Evolutionary conservation across 2,888 invertebrate species (phyloP).

Genomic region (Aphodius sticticus): DNA sequence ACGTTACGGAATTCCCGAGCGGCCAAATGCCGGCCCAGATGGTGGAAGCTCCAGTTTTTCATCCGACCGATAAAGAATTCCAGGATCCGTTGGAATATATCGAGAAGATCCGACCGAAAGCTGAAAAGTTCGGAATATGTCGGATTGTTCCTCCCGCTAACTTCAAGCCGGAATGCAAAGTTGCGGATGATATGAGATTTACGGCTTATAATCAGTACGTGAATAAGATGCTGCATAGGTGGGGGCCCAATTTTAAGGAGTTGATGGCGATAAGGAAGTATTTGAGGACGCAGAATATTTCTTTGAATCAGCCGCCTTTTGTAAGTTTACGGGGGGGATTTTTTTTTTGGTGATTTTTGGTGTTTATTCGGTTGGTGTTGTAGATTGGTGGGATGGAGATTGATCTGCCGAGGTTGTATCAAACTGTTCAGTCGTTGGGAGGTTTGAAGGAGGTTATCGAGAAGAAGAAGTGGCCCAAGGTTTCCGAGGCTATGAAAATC

Average conservation of each 20-base stretch:
- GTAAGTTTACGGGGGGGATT: conserved; percentile 61
- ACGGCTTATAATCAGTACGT: conserved; percentile 90
- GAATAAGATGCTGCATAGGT: conserved; percentile 84
- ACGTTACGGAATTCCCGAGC: conserved; percentile 43
- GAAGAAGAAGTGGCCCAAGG: conserved; percentile 86
- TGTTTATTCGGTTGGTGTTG: conserved; percentile 41
- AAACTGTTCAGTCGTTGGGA: conserved; percentile 84
- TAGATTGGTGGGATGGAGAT: conserved; percentile 91
- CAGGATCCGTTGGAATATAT: conserved; percentile 87
- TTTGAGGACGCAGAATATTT: conserved; percentile 78
- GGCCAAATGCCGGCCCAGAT: conserved; percentile 62
- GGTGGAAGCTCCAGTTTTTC: conserved; percentile 80
- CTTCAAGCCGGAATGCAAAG: conserved; percentile 83
- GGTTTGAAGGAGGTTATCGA: conserved; percentile 88
- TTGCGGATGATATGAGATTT: conserved; percentile 86
- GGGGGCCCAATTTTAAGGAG: conserved; percentile 89
- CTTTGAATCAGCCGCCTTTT: conserved; percentile 78
- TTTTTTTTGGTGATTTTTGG: conserved; percentile 6
- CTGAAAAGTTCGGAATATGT: conserved; percentile 86
- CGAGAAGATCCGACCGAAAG: conserved; percentile 77
- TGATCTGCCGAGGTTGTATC: conserved; percentile 85
- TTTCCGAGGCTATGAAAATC: conserved; percentile 89
- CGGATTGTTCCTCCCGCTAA: conserved; percentile 83
- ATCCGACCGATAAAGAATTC: conserved; percentile 85
- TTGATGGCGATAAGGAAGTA: conserved; percentile 85